Evolutionary conservation across 1,140 invertebrate species (phyloP).

Genomic region (Procambarus virginalis): DNA sequence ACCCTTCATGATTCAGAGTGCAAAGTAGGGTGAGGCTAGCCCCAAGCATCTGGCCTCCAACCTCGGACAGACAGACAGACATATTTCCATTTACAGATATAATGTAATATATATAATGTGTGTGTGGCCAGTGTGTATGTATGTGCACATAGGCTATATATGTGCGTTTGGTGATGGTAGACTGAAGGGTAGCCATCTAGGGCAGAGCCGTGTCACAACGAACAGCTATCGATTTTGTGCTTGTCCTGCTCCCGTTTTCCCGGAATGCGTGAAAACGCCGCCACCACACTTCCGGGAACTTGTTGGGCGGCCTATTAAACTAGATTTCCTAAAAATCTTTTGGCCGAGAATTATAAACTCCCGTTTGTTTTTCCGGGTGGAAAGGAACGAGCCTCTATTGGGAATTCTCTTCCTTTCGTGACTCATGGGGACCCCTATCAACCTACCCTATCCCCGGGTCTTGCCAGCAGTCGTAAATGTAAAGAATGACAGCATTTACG

Average conservation of each 20-base stretch:
- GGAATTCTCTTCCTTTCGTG: neutral
- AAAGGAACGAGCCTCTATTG: neutral
- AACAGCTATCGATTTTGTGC: constrained; percentile 7
- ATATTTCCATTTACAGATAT: neutral
- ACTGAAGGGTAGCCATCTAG: neutral
- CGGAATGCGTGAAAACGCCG: constrained; percentile 4
- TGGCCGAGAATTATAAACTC: neutral
- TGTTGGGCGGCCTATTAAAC: neutral
- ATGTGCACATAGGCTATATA: neutral
- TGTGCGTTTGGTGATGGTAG: no score
- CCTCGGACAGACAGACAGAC: neutral
- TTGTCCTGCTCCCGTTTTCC: constrained; percentile 1
- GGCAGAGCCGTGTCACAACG: neutral
- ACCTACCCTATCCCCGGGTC: no score
- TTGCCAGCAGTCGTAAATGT: neutral
- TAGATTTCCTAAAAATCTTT: neutral
- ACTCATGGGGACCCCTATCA: neutral
- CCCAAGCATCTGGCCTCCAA: no score
- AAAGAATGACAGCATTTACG: neutral
- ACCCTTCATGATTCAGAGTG: no score
- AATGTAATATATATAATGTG: neutral
- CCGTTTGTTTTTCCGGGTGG: neutral
- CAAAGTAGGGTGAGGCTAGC: no score
- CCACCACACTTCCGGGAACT: constrained; percentile 7
- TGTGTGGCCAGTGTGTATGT: neutral